Percentiles rank a stretch among this genome's conserved stretches.
phyloP scores from a whole-genome alignment of 2,888 invertebrate genomes.

The Cataglyphis altisquamis region DNA sequence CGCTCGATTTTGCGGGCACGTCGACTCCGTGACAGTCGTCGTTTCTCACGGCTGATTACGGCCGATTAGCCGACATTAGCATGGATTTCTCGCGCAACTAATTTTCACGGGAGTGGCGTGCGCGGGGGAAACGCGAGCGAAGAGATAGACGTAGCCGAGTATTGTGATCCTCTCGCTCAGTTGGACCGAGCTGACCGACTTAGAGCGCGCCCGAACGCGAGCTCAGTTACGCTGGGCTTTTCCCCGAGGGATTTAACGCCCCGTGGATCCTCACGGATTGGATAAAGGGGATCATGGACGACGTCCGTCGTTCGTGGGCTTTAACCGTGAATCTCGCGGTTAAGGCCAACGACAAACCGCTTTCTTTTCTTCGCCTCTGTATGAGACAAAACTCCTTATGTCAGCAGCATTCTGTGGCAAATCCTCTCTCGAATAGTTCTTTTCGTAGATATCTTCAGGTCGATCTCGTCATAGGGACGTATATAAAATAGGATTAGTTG shows the following conservation, averaged over 20 bases:
- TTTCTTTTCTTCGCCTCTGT: conserved; percentile 67
- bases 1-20: conserved; percentile 10
- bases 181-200: conserved; percentile 82
- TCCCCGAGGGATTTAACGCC: conserved; percentile 84
- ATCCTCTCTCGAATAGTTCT: conserved; percentile 35
- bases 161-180: conserved; percentile 79
- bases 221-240: conserved; percentile 77
- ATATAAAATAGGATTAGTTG: background rate
- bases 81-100: conserved; percentile 77
- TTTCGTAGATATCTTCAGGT: conserved; percentile 19
- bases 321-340: conserved; percentile 75
- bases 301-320: conserved; percentile 74
- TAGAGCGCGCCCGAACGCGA: conserved; percentile 74
- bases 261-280: conserved; percentile 79
- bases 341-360: conserved; percentile 75
- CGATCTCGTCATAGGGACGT: conserved; percentile 13
- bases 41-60: conserved; percentile 63
- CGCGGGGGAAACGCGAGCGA: conserved; percentile 6
- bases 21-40: conserved; percentile 72
- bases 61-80: conserved; percentile 76
- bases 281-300: conserved; percentile 80
- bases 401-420: conserved; percentile 49
- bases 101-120: conserved; percentile 69
- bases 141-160: conserved; percentile 52
- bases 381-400: conserved; percentile 53